Percentiles rank a stretch among this genome's conserved stretches.
Evolutionary conservation across 2,113 vertebrate species (phyloP).

Genomic region (Brienomyrus longianalis): DNA sequence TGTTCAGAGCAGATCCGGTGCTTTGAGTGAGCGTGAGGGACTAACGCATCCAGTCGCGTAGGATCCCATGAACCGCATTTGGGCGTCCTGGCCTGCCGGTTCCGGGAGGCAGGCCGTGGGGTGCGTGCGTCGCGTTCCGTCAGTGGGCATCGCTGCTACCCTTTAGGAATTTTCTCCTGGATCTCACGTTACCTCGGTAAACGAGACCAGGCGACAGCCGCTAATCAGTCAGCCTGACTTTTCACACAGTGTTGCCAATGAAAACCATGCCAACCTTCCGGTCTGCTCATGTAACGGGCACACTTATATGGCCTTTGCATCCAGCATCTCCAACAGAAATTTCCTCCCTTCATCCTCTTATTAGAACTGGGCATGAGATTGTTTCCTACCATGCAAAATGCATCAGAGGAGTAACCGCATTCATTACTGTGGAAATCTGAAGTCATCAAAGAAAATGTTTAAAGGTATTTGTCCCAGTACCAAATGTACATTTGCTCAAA

Average conservation of each 20-base stretch:
- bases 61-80: neutral
- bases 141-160: neutral
- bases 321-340: conserved; percentile 54
- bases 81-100: neutral
- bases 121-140: neutral
- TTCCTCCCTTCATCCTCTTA: conserved; percentile 36
- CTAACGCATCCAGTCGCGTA: neutral
- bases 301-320: conserved; percentile 57
- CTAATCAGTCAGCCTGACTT: conserved; percentile 63
- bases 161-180: conserved; percentile 38
- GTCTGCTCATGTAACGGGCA: conserved; percentile 66
- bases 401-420: neutral
- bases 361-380: conserved; percentile 7
- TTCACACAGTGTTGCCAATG: conserved; percentile 68
- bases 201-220: conserved; percentile 61
- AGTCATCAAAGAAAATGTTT: neutral
- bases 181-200: conserved; percentile 60
- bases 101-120: neutral
- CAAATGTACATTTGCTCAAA: conserved; percentile 21
- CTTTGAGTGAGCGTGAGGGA: neutral
- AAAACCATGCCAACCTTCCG: conserved; percentile 60
- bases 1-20: neutral
- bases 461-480: neutral
- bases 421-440: neutral
- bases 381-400: neutral